phyloP scores from a whole-genome alignment of 2,888 invertebrate species.

The Sphaerophoria taeniata region DNA sequence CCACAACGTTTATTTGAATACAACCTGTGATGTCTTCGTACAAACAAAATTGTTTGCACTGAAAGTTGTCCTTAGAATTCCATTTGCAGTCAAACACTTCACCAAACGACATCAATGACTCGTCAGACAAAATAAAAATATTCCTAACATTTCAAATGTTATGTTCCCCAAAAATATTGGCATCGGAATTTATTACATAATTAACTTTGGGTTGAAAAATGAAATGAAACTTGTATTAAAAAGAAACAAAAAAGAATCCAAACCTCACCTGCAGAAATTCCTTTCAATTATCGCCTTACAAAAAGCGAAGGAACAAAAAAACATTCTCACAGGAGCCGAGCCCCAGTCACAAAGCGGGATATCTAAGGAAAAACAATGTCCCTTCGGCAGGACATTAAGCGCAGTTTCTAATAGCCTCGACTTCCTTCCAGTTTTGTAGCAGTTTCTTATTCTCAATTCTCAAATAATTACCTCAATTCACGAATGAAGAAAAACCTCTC shows the following conservation, averaged over 20 bases:
- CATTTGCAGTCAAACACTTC: no score
- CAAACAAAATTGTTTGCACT: no score
- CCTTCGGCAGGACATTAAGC: constrained; percentile 69
- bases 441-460: constrained; percentile 15
- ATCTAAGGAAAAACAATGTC: not conserved
- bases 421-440: constrained; percentile 15
- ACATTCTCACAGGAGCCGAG: constrained; percentile 15
- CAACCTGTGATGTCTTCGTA: no score
- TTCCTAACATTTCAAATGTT: no score
- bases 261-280: constrained; percentile 66
- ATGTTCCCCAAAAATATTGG: no score
- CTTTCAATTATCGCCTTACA: constrained; percentile 66
- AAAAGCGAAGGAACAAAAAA: constrained; percentile 17
- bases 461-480: constrained; percentile 67
- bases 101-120: no score
- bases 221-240: constrained; percentile 1
- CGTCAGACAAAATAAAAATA: no score
- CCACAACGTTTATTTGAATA: no score
- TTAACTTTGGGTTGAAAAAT: constrained; percentile 57
- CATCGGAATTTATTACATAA: constrained; percentile 69
- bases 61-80: no score
- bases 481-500: constrained; percentile 46
- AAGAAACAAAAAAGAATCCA: constrained; percentile 33
- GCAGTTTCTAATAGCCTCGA: constrained; percentile 71
- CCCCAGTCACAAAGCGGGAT: not conserved